phyloP scores from a whole-genome alignment of 1,140 invertebrate genomes.

The Macrotrachela quadricornifera region DNA sequence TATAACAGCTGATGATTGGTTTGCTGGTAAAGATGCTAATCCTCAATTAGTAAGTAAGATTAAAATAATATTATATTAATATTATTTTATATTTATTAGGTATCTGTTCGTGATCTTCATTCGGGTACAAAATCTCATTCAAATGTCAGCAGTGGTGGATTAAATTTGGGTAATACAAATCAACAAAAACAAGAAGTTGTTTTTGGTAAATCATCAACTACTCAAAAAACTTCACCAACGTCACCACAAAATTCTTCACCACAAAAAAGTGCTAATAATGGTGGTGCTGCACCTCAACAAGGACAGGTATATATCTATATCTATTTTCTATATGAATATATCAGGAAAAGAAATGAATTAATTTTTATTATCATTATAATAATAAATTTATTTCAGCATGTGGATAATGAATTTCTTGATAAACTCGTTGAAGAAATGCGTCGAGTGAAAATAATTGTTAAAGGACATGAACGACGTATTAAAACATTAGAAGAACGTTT shows the following conservation, averaged over 20 bases:
- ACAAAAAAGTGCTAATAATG: not conserved
- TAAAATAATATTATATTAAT: no score
- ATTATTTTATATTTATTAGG: no score
- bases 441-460: conserved; percentile 31
- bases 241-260: not conserved
- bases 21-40: conserved; percentile 53
- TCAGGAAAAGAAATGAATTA: no score
- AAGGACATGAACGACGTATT: conserved; percentile 30
- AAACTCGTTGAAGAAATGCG: conserved; percentile 27
- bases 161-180: no score
- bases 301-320: no score
- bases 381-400: no score
- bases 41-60: conserved; percentile 42
- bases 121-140: no score
- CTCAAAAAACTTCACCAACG: not conserved
- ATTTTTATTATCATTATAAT: no score
- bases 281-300: not conserved
- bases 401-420: not conserved
- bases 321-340: no score
- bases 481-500: conserved; percentile 28
- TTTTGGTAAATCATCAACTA: not conserved
- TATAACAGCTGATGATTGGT: conserved; percentile 77
- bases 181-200: no score
- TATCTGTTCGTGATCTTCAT: no score
- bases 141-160: no score